A percentile compares a stretch with the other conserved stretches of the same genome.
Conservation (phyloP, 2,113 vertebrate species). For the Hemibagrus wyckioides region DNA sequence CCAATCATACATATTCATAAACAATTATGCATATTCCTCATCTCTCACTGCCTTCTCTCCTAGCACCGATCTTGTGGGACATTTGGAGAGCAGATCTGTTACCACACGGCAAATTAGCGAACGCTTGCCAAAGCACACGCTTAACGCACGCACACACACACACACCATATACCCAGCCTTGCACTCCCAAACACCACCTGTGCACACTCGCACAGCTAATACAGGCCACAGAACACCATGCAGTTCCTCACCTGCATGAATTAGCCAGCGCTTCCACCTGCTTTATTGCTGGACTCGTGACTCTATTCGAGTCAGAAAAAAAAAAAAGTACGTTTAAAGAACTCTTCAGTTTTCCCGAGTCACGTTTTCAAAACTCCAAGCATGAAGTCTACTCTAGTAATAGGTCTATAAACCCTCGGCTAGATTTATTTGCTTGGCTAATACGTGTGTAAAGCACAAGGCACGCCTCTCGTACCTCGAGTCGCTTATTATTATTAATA, state of each 20-base stretch:
- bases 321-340: neutral
- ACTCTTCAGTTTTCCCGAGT: neutral
- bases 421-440: neutral
- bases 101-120: slow-evolving; percentile 36
- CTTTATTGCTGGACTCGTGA: neutral
- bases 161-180: slow-evolving; percentile 2
- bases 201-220: neutral
- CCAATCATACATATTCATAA: slow-evolving; percentile 38
- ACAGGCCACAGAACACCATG: neutral
- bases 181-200: slow-evolving; percentile 26
- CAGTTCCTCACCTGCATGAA: slow-evolving; percentile 13
- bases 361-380: neutral
- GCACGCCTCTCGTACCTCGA: neutral
- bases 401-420: neutral
- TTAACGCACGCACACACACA: neutral
- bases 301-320: neutral
- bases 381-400: neutral
- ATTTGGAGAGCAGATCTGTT: slow-evolving; percentile 27
- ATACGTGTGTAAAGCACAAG: neutral
- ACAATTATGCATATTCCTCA: slow-evolving; percentile 30
- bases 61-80: slow-evolving; percentile 1
- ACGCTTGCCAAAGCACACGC: slow-evolving; percentile 18
- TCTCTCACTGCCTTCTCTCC: neutral
- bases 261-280: slow-evolving; percentile 7
- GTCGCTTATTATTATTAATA: no score